Evolutionary conservation across 2,113 vertebrate genomes (phyloP).

Genomic region (Centropus bengalensis): DNA sequence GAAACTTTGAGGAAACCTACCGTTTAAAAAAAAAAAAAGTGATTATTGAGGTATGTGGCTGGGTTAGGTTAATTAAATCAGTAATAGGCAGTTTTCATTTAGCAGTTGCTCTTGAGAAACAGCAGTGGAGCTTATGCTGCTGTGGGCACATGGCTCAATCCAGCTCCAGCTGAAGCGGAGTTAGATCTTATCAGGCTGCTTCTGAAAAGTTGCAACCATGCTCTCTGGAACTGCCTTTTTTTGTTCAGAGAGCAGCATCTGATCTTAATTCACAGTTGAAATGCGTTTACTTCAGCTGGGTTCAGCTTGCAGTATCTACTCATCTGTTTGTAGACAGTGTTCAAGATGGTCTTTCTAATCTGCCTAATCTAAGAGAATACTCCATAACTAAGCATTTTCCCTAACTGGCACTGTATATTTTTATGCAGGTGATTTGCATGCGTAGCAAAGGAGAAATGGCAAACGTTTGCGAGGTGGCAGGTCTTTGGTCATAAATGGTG

Average conservation of each 20-base stretch:
- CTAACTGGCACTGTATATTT: neutral
- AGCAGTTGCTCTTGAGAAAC: neutral
- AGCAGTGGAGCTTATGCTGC: neutral
- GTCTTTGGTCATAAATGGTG: neutral
- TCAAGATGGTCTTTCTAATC: neutral
- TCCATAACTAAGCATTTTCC: neutral
- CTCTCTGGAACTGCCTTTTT: neutral
- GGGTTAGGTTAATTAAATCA: neutral
- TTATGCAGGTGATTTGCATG: neutral
- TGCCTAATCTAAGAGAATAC: neutral
- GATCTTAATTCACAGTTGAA: neutral
- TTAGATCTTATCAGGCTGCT: conserved; percentile 26
- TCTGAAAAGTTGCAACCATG: neutral
- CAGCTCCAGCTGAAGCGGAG: neutral
- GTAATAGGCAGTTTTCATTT: neutral
- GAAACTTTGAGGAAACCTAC: neutral
- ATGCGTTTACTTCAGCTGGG: neutral
- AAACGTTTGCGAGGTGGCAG: neutral
- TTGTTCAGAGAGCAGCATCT: neutral
- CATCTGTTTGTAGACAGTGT: neutral
- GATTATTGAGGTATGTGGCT: neutral
- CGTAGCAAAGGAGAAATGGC: neutral
- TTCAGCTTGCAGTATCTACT: neutral
- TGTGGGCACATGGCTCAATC: neutral
- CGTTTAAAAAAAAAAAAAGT: neutral